Evolutionary conservation across 2,113 vertebrate species (phyloP).

Genomic region (Atrichornis clamosus): DNA sequence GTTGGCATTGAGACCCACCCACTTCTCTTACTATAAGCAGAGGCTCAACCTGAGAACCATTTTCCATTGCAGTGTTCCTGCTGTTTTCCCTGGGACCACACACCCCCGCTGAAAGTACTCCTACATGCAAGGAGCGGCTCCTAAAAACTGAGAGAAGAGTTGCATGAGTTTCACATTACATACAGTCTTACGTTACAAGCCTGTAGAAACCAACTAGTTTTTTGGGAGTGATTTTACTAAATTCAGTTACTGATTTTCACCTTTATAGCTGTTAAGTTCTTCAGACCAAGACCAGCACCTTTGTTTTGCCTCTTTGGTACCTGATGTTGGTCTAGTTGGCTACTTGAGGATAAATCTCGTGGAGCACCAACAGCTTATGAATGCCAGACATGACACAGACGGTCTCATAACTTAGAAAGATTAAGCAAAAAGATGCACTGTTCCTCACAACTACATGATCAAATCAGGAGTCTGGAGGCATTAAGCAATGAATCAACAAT

Average conservation of each 20-base stretch:
- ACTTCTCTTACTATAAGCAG: background rate
- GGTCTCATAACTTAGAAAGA: background rate
- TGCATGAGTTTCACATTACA: background rate
- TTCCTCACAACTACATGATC: background rate
- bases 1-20: background rate
- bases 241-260: background rate
- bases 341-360: background rate
- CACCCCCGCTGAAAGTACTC: rapidly evolving
- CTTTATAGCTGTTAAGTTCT: background rate
- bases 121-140: background rate
- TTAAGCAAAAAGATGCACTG: background rate
- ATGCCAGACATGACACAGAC: background rate
- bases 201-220: background rate
- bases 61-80: background rate
- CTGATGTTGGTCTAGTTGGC: background rate
- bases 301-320: background rate
- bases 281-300: background rate
- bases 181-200: background rate
- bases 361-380: background rate
- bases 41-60: background rate
- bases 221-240: background rate
- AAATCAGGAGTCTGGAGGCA: background rate
- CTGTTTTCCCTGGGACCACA: background rate
- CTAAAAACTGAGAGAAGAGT: background rate
- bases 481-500: background rate